Conservation (phyloP, 2,113 vertebrate species). For the Blennius ocellaris region DNA sequence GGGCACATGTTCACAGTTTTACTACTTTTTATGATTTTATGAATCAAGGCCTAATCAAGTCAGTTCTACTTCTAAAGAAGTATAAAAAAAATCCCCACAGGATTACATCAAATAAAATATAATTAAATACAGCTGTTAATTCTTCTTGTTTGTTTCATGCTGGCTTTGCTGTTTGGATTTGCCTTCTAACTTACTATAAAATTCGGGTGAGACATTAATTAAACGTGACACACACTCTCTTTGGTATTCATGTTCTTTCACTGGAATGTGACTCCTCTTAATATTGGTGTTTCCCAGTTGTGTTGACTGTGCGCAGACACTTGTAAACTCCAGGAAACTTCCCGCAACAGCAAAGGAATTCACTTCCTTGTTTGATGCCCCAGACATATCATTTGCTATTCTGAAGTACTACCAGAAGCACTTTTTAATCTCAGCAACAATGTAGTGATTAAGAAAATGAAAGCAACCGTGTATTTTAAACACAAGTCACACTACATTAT, state of each 20-base stretch:
- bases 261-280: constrained; percentile 35
- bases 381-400: too few species aligned
- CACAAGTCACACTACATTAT: constrained; percentile 45
- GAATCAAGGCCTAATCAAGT: too few species aligned
- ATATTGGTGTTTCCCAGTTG: background rate
- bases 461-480: constrained; percentile 51
- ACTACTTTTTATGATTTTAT: too few species aligned
- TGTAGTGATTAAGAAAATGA: background rate
- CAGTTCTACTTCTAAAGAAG: too few species aligned
- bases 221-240: constrained; percentile 1
- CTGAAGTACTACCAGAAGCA: background rate
- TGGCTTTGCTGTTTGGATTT: background rate
- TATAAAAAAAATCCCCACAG: too few species aligned
- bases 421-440: background rate
- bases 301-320: constrained; percentile 17
- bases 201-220: background rate
- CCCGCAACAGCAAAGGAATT: background rate
- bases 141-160: background rate
- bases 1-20: too few species aligned
- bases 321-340: constrained; percentile 23
- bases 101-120: too few species aligned
- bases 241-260: constrained; percentile 20
- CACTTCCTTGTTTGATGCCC: too few species aligned
- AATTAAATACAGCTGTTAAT: background rate
- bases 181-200: background rate